A percentile compares a stretch with the other conserved stretches of the same genome.
These are phyloP conservation scores for Epinotia bilunana DNA, from an alignment of 2,888 invertebrate species.

Conservation along the genomic window DNA sequence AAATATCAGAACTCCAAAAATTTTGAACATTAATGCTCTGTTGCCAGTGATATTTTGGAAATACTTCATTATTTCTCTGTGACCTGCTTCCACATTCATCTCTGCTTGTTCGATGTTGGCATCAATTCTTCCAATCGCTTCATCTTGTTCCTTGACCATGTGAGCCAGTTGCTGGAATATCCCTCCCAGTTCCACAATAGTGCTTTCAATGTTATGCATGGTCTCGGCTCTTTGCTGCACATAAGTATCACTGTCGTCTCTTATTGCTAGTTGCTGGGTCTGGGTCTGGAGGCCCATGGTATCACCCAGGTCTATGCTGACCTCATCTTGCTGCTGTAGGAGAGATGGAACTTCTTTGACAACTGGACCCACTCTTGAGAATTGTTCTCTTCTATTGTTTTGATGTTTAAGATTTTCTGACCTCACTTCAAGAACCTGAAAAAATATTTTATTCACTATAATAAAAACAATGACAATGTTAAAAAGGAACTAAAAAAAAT, in stretches of 20 bases:
- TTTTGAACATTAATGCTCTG: conserved; percentile 99
- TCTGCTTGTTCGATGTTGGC: conserved; percentile 98
- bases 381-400: conserved; percentile 96
- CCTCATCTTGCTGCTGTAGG: conserved; percentile 88
- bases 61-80: conserved; percentile 98
- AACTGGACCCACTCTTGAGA: conserved; percentile 80
- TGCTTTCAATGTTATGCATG: conserved; percentile 99
- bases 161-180: conserved; percentile 98
- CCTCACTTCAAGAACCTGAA: conserved; percentile 95
- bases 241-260: conserved; percentile 95
- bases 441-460: conserved; percentile 40
- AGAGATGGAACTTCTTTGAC: conserved; percentile 76
- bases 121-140: conserved; percentile 99
- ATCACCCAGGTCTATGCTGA: conserved; percentile 94
- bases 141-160: conserved; percentile 99
- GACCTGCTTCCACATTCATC: conserved; percentile 98
- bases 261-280: conserved; percentile 89
- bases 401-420: conserved; percentile 99
- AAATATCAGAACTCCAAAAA: conserved; percentile 98
- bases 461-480: conserved; percentile 9
- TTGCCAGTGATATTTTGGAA: conserved; percentile 98
- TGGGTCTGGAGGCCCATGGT: conserved; percentile 72
- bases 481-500: neutral
- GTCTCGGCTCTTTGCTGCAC: conserved; percentile 97
- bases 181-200: conserved; percentile 99